These are phyloP conservation scores for Garrulus glandarius DNA, from an alignment of 2,797 vertebrate genomes.

Conservation along the genomic window DNA sequence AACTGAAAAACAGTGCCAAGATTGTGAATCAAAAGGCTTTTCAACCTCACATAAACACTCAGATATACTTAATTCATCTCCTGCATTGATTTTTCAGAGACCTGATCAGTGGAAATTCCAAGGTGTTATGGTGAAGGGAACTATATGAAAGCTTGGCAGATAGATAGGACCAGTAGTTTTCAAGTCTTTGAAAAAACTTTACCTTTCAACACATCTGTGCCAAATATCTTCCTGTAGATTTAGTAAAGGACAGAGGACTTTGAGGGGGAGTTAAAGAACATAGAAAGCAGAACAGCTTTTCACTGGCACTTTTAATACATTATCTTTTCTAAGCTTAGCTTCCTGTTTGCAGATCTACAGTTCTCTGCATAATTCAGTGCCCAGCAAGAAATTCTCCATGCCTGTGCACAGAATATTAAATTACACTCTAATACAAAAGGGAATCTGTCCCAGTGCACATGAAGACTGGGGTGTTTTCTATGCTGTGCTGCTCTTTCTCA, in stretches of 20 bases:
- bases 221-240: constrained; percentile 17
- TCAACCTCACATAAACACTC: background rate
- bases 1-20: background rate
- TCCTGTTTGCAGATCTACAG: constrained; percentile 58
- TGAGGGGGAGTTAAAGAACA: constrained; percentile 16
- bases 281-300: constrained; percentile 39
- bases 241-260: constrained; percentile 34
- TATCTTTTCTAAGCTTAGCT: constrained; percentile 43
- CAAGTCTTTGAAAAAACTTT: constrained; percentile 47
- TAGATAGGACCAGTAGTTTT: background rate
- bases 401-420: constrained; percentile 59
- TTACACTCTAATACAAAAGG: constrained; percentile 43
- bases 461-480: constrained; percentile 4
- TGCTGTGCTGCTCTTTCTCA: constrained; percentile 33
- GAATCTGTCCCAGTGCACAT: background rate
- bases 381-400: constrained; percentile 58
- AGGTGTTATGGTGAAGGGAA: constrained; percentile 10
- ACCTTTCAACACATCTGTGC: constrained; percentile 21
- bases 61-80: constrained; percentile 32
- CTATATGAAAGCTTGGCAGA: constrained; percentile 29
- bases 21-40: background rate
- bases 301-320: constrained; percentile 19
- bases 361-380: constrained; percentile 58
- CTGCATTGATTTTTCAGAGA: constrained; percentile 32
- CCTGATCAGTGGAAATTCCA: background rate